Conservation (phyloP, 2,113 vertebrate genomes). For the Zosterops japonicus region DNA sequence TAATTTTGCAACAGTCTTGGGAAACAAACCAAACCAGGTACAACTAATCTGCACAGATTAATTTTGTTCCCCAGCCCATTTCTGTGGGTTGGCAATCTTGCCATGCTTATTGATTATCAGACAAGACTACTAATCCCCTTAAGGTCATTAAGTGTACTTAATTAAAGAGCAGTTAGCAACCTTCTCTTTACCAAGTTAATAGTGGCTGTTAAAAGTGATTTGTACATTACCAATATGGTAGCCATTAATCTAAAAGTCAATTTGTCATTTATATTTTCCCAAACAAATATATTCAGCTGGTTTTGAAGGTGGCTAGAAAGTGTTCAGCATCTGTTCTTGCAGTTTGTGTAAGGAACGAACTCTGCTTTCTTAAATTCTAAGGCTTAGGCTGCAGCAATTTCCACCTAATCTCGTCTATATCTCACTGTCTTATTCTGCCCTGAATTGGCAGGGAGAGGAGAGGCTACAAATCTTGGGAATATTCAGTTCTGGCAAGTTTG, state of each 20-base stretch:
- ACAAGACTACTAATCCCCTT: constrained; percentile 94
- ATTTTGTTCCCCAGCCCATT: constrained; percentile 69
- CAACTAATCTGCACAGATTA: constrained; percentile 74
- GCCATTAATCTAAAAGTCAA: constrained; percentile 79
- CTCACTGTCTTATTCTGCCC: neutral
- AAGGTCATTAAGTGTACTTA: constrained; percentile 98
- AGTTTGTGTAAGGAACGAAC: neutral
- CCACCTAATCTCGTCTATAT: neutral
- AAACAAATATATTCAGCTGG: constrained; percentile 72
- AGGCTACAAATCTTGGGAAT: neutral
- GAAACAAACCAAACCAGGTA: constrained; percentile 46
- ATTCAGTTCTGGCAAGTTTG: neutral
- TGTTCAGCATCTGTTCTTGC: neutral
- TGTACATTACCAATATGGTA: constrained; percentile 74
- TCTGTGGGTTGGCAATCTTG: constrained; percentile 79
- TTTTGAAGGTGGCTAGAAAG: neutral
- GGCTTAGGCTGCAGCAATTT: neutral
- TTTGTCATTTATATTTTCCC: constrained; percentile 79
- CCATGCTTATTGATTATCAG: constrained; percentile 97
- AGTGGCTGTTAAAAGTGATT: constrained; percentile 80
- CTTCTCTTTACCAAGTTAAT: constrained; percentile 79
- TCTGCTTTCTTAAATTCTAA: neutral
- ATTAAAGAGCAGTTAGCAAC: constrained; percentile 96
- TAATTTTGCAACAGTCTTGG: constrained; percentile 11
- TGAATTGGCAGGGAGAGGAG: neutral